Base-by-base conservation (phyloP, 2,113 vertebrate genomes). In the Setophaga coronata region DNA sequence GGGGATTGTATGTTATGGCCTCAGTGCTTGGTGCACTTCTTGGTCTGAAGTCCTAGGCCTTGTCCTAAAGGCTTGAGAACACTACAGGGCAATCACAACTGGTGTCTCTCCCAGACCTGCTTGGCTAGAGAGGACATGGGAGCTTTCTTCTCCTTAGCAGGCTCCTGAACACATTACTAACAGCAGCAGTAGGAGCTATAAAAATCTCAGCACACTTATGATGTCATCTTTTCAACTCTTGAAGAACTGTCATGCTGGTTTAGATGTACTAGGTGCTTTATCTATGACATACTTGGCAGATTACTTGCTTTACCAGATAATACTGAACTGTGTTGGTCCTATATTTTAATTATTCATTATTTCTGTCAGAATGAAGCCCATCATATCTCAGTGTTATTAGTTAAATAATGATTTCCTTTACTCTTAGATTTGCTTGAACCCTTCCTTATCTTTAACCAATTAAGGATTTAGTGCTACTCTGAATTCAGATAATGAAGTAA, bases 401-500 rank as follows among this genome's bases (percentile, higher is more conserved):
- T 80, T 80, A 91, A 64, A 67, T 60, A 80, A 58, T 92, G 25
- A 57, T 93, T 82, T 93, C 12, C 34, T 94, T 92, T 80, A 69
- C 58, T 80, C 40, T 72, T 69, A 88, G 45, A 81, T 72, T 83
- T 67, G 25, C 56, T 82, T 80, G 42, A 57, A 66, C 70, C 10
- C 25, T 80, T 51, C 79, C 61, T 61, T 96, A 82, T 83, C 79
- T 80, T 86, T 48, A 80, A 65, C 34, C 33, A 65, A 2, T 48
- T 66, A 73, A 53, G 50, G 45, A 76, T 86, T 93, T 80, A 80
- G 54, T 48, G 42, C 42, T 82, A 45, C 79, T 80, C 45, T 61
- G n/a, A 61, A 80, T 77, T 90, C 66, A 92, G 82, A 90, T 93
- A 93, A 76, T 53, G n/a, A 57, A 80, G 73, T 72, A 90, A 95